These are phyloP conservation scores for Heliconius hewitsoni DNA, from an alignment of 1,140 invertebrate species.

Conservation along the genomic window DNA sequence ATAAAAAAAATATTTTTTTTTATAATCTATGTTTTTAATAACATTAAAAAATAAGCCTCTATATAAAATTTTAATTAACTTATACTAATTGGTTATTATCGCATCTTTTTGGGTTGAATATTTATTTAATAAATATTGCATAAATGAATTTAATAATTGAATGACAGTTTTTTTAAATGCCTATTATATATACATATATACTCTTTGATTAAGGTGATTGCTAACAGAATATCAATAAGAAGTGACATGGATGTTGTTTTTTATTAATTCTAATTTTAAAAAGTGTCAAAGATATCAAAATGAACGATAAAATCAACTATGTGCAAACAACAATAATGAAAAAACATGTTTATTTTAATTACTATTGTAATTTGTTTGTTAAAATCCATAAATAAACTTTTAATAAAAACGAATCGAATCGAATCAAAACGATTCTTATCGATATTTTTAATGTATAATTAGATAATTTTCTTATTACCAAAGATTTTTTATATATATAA, in stretches of 20 bases:
- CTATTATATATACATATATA: no score
- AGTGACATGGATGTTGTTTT: neutral
- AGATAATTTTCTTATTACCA: neutral
- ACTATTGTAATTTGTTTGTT: no score
- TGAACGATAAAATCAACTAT: neutral
- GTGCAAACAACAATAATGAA: no score
- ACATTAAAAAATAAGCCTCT: neutral
- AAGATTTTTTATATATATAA: neutral
- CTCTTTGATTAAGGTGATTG: no score
- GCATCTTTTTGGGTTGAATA: neutral
- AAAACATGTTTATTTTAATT: no score
- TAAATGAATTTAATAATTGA: neutral
- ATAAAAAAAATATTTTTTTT: no score
- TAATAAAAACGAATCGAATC: no score
- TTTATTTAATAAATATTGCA: neutral
- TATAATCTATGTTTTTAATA: neutral
- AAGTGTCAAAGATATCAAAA: neutral
- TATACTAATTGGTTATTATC: conserved; percentile 5
- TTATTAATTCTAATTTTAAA: neutral
- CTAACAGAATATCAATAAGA: neutral
- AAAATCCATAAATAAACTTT: no score
- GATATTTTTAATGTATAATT: neutral
- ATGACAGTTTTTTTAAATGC: neutral
- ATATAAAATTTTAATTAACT: neutral
- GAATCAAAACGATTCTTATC: no score